Percentiles rank a stretch among this genome's conserved stretches.
Evolutionary conservation across 2,888 invertebrate genomes (phyloP).

Genomic region (Diarsia dahlii): DNA sequence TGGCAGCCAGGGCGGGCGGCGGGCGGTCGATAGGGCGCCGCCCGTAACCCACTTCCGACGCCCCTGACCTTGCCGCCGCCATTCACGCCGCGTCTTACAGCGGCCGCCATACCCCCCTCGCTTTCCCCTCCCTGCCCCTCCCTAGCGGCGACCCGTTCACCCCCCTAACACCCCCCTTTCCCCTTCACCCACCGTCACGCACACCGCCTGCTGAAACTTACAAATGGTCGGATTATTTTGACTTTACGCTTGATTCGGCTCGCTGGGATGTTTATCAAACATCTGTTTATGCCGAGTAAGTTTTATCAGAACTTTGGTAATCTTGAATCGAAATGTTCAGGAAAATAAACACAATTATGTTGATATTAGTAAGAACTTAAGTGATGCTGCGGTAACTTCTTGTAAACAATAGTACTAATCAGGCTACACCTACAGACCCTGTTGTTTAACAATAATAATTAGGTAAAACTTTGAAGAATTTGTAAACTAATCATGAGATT

Average conservation of each 20-base stretch:
- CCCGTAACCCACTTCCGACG: constrained; percentile 90
- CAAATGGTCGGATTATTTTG: constrained; percentile 79
- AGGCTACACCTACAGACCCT: not conserved
- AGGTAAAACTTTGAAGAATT: constrained; percentile 1
- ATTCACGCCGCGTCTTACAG: constrained; percentile 87
- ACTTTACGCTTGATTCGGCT: constrained; percentile 75
- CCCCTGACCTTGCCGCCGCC: constrained; percentile 90
- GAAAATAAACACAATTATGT: constrained; percentile 48
- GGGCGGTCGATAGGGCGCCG: constrained; percentile 88
- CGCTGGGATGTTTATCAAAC: constrained; percentile 65
- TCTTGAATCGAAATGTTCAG: constrained; percentile 31
- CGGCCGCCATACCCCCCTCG: constrained; percentile 69
- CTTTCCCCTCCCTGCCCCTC: constrained; percentile 62
- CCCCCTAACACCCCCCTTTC: constrained; percentile 56
- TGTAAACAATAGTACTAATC: not conserved
- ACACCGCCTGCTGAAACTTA: constrained; percentile 72
- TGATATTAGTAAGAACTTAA: constrained; percentile 25
- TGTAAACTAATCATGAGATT: not conserved
- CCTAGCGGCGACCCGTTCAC: constrained; percentile 69
- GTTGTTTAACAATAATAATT: constrained; percentile 6
- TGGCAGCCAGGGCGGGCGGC: constrained; percentile 59
- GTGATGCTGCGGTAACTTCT: constrained; percentile 1
- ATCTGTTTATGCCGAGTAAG: constrained; percentile 67
- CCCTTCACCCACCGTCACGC: constrained; percentile 62
- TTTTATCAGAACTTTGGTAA: constrained; percentile 46